Base-by-base conservation (phyloP, 2,888 invertebrate genomes). In the Tachystola acroxantha region DNA sequence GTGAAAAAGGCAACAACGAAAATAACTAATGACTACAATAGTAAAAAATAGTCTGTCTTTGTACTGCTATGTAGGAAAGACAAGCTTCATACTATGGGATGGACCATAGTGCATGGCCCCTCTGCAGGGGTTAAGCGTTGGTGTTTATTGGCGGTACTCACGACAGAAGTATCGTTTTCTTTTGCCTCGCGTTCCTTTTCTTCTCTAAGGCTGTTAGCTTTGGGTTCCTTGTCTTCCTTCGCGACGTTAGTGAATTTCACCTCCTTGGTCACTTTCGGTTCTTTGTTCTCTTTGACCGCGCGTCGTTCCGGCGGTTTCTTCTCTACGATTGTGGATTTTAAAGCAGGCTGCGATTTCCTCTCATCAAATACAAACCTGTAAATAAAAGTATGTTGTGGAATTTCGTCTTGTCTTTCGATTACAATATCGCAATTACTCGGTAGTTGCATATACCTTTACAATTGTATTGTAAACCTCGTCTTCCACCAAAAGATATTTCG, bases 231-330 rank as follows among this genome's bases (percentile, higher is more conserved):
- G 0, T 66, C 68, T 12, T 78, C 80, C 39, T 66, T 74, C 9
- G 42, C 34, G 31, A 46, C 48, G 27, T 61, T 64, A 30, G 54
- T 61, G 7, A 44, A 42, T 40, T 69, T 77, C 1, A 39, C 32
- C 11, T 76, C 74, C 41, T 73, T 78, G 2, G 32, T 45, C 26
- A 81, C 84, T 56, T 76, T 84, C 13, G 75, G 70, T 38, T 81
- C 81, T 37, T 81, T 79, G 43, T 74, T 80, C 37, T 79, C 78
- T 65, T 81, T 84, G 20, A 69, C 14, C 1, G 50, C 30, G 10
- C 72, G 69, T 13, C 68, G 68, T 32, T 80, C 80, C 0, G 48
- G 42, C 11, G 43, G 11, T 41, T 72, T 74, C 46, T 71, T 82
- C 25, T 80, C 82, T 1, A 49, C 24, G 3, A 55, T 37, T 0